Base-by-base conservation (phyloP, 2,113 vertebrate species). In the Triplophysa rosa region DNA sequence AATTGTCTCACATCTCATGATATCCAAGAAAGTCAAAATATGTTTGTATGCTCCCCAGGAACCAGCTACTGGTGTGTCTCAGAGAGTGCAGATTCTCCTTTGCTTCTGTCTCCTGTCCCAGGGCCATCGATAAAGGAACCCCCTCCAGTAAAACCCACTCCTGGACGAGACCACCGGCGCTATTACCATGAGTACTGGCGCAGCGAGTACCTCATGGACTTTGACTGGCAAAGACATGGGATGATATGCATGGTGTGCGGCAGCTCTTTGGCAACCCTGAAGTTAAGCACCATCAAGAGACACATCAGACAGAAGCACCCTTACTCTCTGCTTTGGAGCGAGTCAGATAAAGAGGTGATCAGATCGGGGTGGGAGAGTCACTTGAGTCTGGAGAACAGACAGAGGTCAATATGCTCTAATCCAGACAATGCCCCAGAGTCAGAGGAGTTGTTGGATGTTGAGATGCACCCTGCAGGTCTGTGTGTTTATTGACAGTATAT, bases 231-330 rank as follows among this genome's bases (percentile, higher is more conserved):
- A 13, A 90, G 94, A 40, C 95, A 95, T 0, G 94, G 96, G 52
- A 96, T 98, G 95, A 94, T 97, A 83, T 97, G 96, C 89, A 96
- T 98, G 96, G 96, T 98, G 83, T 98, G 96, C 0, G 96, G 96
- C 78, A 96, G 95, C 85, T 95, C 95, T 0, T 84, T 98, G 81
- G 95, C 96, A 79, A 97, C 96, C 0, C 90, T 97, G 79, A 96
- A 97, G 85, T 94, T 98, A 82, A 96, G 96, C 91, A 97, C 96
- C 86, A 97, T 98, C 91, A 97, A 97, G 87, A 91, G 95, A 17
- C 96, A 98, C 90, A 97, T 98, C 76, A 89, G 94, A 0, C 96
- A 97, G 79, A 96, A 95, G 83, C 96, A 98, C 62, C 95, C 96
- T 0, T 95, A 98, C 89, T 97, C 96, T 0, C 89, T 97, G 80